Percentiles rank a stretch among this genome's conserved stretches.
phyloP scores from a whole-genome alignment of 2,797 vertebrate species.

The Sebastes baramenuke region DNA sequence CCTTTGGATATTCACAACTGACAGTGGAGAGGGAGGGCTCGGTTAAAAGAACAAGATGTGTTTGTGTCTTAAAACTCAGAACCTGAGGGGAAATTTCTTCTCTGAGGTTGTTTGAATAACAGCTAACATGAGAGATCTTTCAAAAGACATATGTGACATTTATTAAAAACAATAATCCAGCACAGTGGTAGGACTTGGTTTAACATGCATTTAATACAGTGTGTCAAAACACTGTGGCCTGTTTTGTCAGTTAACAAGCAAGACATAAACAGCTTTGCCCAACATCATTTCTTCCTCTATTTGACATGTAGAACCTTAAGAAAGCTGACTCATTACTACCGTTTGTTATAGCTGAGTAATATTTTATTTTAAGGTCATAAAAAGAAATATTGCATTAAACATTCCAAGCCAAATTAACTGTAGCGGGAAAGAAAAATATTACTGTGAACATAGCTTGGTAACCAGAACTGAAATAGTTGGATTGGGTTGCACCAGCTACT shows the following conservation, averaged over 20 bases:
- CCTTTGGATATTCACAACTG: conserved; percentile 14
- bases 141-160: conserved; percentile 6
- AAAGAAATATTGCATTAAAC: conserved; percentile 21
- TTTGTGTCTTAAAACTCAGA: neutral
- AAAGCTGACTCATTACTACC: neutral
- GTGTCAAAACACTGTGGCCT: conserved; percentile 16
- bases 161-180: neutral
- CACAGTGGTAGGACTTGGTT: conserved; percentile 1
- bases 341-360: conserved; percentile 8
- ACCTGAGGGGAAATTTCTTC: neutral
- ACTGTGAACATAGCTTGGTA: neutral
- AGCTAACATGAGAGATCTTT: neutral
- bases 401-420: conserved; percentile 4
- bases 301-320: conserved; percentile 17
- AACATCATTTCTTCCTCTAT: conserved; percentile 5
- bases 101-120: neutral
- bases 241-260: neutral
- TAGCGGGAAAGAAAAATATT: neutral
- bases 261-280: neutral
- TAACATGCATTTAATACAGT: conserved; percentile 7
- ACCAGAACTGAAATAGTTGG: neutral
- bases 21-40: neutral
- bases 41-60: neutral
- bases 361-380: conserved; percentile 17
- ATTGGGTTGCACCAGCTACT: neutral